Base-by-base conservation (phyloP, 1,140 invertebrate genomes). In the Planococcus citri region DNA sequence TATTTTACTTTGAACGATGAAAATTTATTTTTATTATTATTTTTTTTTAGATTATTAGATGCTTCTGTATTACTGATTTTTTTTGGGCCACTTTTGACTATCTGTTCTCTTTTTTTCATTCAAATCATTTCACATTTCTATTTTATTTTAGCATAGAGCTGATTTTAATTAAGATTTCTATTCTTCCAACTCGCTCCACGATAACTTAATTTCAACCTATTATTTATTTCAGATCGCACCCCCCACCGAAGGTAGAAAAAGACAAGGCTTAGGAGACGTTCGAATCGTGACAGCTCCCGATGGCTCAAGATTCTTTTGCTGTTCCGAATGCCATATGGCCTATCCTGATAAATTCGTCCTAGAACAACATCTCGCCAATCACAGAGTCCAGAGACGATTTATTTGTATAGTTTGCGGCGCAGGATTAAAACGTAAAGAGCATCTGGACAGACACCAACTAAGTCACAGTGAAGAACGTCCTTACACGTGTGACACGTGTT, bases 371-470 rank as follows among this genome's bases (percentile, higher is more conserved):
- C 77, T 91, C 14, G 82, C 90, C 17, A 88, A 88, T 1, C 90
- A 92, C 76, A 91, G 75, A 72, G 71, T 74, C 38, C 73, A 74
- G 58, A 71, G 74, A 20, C 68, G 85, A 75, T 92, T 91, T 74
- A 88, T 92, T 22, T 92, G 89, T 78, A 89, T 91, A 75, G 90
- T 91, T 27, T 92, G 90, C 73, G 90, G 90, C 70, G 89, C 88
- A 20, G 89, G 88, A 9, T 77, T 92, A 8, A 91, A 92, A 71
- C 73, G 78, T 12, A 79, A 78, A 72, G 78, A 79, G 64, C 78
- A 79, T 67, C 71, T 78, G 20, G 77, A 78, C 64, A 71, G 77
- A 58, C 78, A 78, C 71, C 76, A 76, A 70, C 72, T 75, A 25
- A 73, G 74, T 33, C 78, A 78, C 70, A 76, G 73, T 29, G 73